These are phyloP conservation scores for Enteromius viviparus DNA, from an alignment of 2,797 vertebrate genomes.

Conservation along the genomic window DNA sequence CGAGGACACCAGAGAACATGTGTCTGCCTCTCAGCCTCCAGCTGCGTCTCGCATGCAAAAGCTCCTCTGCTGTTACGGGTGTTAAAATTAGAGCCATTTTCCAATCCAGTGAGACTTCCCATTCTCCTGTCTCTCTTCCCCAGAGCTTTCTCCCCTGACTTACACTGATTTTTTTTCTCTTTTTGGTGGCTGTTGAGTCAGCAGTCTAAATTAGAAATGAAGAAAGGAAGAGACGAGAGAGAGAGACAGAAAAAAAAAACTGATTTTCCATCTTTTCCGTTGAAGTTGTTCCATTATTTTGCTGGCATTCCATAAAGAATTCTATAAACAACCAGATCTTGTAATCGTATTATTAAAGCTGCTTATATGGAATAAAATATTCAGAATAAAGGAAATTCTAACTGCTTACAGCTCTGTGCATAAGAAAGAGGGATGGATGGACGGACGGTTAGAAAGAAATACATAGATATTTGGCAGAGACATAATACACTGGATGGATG, in stretches of 20 bases:
- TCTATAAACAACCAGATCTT: neutral
- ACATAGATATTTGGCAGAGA: too few species aligned
- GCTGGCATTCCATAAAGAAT: slow-evolving; percentile 3
- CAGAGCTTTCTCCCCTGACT: slow-evolving; percentile 48
- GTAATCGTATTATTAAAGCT: neutral
- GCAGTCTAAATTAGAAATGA: slow-evolving; percentile 65
- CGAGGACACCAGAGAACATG: slow-evolving; percentile 14
- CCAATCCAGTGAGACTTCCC: slow-evolving; percentile 50
- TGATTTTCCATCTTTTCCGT: neutral
- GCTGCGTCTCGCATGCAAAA: slow-evolving; percentile 51
- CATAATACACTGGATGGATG: neutral
- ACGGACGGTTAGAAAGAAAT: neutral
- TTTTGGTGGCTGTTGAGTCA: slow-evolving; percentile 68
- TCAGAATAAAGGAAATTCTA: too few species aligned
- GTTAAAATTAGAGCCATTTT: slow-evolving; percentile 57
- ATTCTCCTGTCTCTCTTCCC: slow-evolving; percentile 37
- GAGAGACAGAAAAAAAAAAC: slow-evolving; percentile 8
- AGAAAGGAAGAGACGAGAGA: slow-evolving; percentile 35
- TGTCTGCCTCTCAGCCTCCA: slow-evolving; percentile 26
- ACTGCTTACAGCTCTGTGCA: too few species aligned
- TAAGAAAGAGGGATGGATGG: neutral
- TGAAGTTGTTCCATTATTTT: neutral
- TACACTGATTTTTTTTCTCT: slow-evolving; percentile 60
- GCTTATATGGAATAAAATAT: too few species aligned
- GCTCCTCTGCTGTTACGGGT: slow-evolving; percentile 45